These are phyloP conservation scores for Cantharis rustica DNA, from an alignment of 2,888 invertebrate genomes.

Conservation along the genomic window DNA sequence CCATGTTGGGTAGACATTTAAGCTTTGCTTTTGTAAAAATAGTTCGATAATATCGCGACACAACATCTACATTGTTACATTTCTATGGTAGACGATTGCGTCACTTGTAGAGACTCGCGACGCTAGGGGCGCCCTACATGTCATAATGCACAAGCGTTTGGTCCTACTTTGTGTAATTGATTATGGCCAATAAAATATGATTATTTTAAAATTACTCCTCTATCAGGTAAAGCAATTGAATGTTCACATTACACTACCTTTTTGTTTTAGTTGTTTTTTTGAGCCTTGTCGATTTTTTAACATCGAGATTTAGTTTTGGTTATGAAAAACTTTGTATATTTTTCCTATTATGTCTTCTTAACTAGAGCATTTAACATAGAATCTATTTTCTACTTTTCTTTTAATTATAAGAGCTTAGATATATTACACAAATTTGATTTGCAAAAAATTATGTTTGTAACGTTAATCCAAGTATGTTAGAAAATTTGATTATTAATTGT, in stretches of 20 bases:
- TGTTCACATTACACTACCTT: background rate
- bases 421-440: background rate
- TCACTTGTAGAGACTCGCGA: background rate
- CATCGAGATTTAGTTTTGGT: background rate
- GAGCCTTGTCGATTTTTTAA: background rate
- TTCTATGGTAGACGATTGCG: background rate
- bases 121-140: background rate
- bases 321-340: background rate
- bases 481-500: background rate
- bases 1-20: no score
- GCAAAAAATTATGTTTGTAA: background rate
- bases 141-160: background rate
- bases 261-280: background rate
- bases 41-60: background rate
- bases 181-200: constrained; percentile 7
- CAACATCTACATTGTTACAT: background rate
- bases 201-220: background rate
- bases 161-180: background rate
- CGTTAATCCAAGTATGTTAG: background rate
- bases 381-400: background rate
- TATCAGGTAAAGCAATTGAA: background rate
- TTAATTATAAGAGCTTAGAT: background rate
- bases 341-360: background rate
- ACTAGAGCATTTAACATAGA: background rate
- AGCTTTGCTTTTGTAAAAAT: background rate